Base-by-base conservation (phyloP, 2,113 vertebrate genomes). In the Solenodon paradoxus region DNA sequence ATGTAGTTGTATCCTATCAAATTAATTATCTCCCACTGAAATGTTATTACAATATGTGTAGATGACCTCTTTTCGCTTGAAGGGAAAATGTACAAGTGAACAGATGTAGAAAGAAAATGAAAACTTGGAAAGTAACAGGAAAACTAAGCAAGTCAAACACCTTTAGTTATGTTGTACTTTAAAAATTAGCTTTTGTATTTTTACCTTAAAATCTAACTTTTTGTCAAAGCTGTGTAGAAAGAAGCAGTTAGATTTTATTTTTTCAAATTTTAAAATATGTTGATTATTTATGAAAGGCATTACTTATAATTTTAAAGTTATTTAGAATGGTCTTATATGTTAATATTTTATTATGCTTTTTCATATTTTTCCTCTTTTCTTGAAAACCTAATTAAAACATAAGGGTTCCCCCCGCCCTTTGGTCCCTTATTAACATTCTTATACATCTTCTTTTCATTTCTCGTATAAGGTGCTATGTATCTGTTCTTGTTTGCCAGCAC, bases 61-160 rank as follows among this genome's bases (percentile, higher is more conserved):
- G 32, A 71, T 66, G 79, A 80, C 57, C 47, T 71, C 35, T 92
- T 57, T 80, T 92, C 64, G 51, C 40, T 71, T 83, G 28, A 75
- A 82, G 63, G 68, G n/a, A 93, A 94, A 91, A 93, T 55, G 86
- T 32, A 45, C 82, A 88, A 91, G 28, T 93, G 85, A 93, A 61
- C 82, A 93, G 89, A 92, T 93, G 40, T 84, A 89, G 40, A 92
- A 82, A 95, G 69, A 53, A 95, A 93, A 86, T 86, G 75, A 75
- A 72, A 92, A 49, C 22, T 49, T 68, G 26, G 71, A 87, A 32
- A 22, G n/a, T 71, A 87, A 85, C 9, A 40, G 49, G 47, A 86
- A 92, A 63, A 59, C 19, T 74, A 30, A 93, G 26, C 51, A 72
- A 90, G 38, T 66, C 74, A 42, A 91, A 63, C 7, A 38, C 30